A percentile compares a stretch with the other conserved stretches of the same genome.
These are phyloP conservation scores for Eristalis intricaria DNA, from an alignment of 2,888 invertebrate genomes.

Conservation along the genomic window DNA sequence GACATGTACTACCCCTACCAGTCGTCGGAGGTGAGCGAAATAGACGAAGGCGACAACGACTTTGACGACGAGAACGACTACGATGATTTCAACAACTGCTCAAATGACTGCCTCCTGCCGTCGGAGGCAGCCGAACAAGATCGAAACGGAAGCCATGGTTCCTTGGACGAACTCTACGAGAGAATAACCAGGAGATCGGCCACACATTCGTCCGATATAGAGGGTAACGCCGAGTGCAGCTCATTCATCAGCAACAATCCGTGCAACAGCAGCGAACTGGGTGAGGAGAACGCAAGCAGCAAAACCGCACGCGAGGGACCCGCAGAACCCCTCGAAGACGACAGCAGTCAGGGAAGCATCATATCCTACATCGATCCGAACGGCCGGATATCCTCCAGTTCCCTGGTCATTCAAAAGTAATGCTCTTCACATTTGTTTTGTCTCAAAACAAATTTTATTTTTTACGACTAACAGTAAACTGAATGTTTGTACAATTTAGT, in stretches of 20 bases:
- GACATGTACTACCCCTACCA: slow-evolving; percentile 80
- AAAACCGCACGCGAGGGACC: slow-evolving; percentile 25
- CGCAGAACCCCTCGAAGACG: slow-evolving; percentile 78
- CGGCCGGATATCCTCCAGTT: slow-evolving; percentile 52
- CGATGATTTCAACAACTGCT: slow-evolving; percentile 74
- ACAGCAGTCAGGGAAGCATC: slow-evolving; percentile 81
- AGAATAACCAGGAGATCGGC: slow-evolving; percentile 82
- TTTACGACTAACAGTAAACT: slow-evolving; percentile 32
- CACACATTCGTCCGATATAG: slow-evolving; percentile 35
- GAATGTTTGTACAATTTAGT: slow-evolving; percentile 54
- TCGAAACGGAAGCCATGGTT: slow-evolving; percentile 76
- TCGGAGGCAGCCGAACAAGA: slow-evolving; percentile 66
- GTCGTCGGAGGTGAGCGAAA: slow-evolving; percentile 80
- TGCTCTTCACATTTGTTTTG: slow-evolving; percentile 47
- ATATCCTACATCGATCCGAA: slow-evolving; percentile 81
- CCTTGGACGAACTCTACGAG: slow-evolving; percentile 87
- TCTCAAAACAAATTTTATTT: slow-evolving; percentile 20
- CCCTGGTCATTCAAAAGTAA: slow-evolving; percentile 53
- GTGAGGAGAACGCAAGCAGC: slow-evolving; percentile 46
- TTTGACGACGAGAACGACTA: slow-evolving; percentile 80
- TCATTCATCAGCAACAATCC: slow-evolving; percentile 27
- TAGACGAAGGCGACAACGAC: slow-evolving; percentile 78
- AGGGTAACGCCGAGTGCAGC: slow-evolving; percentile 49
- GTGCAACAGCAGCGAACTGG: slow-evolving; percentile 1
- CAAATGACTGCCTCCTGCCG: slow-evolving; percentile 70